phyloP scores from a whole-genome alignment of 2,888 invertebrate species.

The Apamea sordens region DNA sequence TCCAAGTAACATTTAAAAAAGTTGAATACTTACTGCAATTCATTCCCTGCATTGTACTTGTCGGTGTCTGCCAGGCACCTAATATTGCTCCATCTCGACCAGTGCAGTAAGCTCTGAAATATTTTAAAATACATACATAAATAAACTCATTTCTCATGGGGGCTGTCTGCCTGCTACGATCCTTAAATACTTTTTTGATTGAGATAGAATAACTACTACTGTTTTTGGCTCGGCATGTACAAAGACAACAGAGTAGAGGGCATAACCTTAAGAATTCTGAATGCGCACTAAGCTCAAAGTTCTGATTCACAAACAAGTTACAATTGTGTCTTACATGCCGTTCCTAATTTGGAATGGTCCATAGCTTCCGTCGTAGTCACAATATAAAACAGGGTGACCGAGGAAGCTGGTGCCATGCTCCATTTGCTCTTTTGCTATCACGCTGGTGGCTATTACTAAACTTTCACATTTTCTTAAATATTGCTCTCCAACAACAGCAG shows the following conservation, averaged over 20 bases:
- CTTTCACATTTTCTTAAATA: slow-evolving; percentile 93
- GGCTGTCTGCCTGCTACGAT: no score
- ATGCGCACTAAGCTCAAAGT: background rate
- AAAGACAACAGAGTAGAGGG: background rate
- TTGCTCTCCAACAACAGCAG: slow-evolving; percentile 85
- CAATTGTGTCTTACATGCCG: slow-evolving; percentile 87
- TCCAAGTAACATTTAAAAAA: background rate
- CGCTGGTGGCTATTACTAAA: slow-evolving; percentile 88
- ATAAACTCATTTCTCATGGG: no score
- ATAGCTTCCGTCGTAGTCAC: slow-evolving; percentile 92
- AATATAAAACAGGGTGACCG: slow-evolving; percentile 88
- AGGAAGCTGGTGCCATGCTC: slow-evolving; percentile 91
- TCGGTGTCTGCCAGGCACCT: slow-evolving; percentile 87
- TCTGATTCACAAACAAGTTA: slow-evolving; percentile 3
- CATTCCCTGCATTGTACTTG: slow-evolving; percentile 80
- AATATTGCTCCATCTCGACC: slow-evolving; percentile 91
- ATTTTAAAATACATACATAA: slow-evolving; percentile 3
- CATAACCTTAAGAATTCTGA: background rate
- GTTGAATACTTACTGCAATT: slow-evolving; percentile 91
- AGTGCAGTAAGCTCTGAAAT: slow-evolving; percentile 90
- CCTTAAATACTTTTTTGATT: no score
- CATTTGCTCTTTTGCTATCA: slow-evolving; percentile 88
- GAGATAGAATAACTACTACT: background rate
- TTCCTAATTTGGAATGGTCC: slow-evolving; percentile 89
- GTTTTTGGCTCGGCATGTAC: background rate